These are phyloP conservation scores for Geotrupes spiniger DNA, from an alignment of 2,888 invertebrate species.

Conservation along the genomic window DNA sequence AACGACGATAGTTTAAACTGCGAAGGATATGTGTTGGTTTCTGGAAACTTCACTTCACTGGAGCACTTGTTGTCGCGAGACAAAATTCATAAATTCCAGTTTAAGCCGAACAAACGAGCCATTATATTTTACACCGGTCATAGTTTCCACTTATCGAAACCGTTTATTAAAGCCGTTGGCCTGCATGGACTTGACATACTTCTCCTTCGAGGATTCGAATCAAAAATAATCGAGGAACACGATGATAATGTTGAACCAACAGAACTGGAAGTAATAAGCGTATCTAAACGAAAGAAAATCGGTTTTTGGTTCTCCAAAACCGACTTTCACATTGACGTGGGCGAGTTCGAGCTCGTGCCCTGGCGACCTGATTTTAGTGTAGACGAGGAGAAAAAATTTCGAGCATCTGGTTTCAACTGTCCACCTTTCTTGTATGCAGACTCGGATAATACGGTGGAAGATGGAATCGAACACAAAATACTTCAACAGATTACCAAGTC, in stretches of 20 bases:
- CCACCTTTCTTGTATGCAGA: slow-evolving; percentile 27
- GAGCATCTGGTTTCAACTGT: slow-evolving; percentile 27
- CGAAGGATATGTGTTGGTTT: slow-evolving; percentile 15
- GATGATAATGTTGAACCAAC: background rate
- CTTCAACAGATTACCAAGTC: slow-evolving; percentile 28
- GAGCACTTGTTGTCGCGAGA: background rate
- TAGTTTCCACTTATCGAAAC: background rate
- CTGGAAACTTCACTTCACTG: slow-evolving; percentile 1
- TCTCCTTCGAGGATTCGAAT: no score
- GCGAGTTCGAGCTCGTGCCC: background rate
- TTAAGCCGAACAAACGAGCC: slow-evolving; percentile 11
- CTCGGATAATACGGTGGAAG: slow-evolving; percentile 11
- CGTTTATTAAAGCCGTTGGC: background rate
- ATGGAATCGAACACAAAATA: slow-evolving; percentile 30
- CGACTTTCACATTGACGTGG: background rate
- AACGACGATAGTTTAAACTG: background rate
- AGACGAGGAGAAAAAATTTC: slow-evolving; percentile 8
- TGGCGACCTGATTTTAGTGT: slow-evolving; percentile 1
- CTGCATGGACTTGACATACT: no score
- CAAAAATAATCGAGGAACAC: no score
- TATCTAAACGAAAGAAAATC: slow-evolving; percentile 2
- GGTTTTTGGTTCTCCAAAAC: background rate
- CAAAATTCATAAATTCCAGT: slow-evolving; percentile 11
- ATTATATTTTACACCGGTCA: slow-evolving; percentile 12
- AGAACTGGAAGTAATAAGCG: slow-evolving; percentile 5